Percentiles rank a stretch among this genome's conserved stretches.
Evolutionary conservation across 2,888 invertebrate genomes (phyloP).

Genomic region (Idaea straminata): DNA sequence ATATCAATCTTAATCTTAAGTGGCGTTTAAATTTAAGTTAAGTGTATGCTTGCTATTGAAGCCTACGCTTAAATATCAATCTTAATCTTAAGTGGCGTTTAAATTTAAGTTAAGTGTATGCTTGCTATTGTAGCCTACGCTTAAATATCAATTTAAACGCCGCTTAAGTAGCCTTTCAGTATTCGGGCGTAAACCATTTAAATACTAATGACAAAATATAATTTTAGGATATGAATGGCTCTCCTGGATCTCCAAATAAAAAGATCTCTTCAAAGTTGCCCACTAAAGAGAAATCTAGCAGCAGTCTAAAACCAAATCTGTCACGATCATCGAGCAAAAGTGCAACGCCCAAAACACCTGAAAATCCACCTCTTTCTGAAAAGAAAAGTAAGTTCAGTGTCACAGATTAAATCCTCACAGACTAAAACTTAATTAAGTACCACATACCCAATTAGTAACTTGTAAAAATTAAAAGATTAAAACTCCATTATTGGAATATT

Average conservation of each 20-base stretch:
- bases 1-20: too few relatives aligned
- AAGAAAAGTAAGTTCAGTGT: constrained; percentile 85
- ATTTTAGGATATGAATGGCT: constrained; percentile 83
- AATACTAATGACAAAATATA: neutral
- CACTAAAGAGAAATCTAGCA: constrained; percentile 71
- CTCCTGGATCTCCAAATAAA: constrained; percentile 86
- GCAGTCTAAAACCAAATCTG: constrained; percentile 72
- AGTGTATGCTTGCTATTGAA: too few relatives aligned
- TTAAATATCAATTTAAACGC: too few relatives aligned
- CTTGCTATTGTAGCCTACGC: too few relatives aligned
- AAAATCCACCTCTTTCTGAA: constrained; percentile 75
- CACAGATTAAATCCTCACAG: too few relatives aligned
- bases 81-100: too few relatives aligned
- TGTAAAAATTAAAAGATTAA: neutral
- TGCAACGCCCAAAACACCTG: constrained; percentile 85
- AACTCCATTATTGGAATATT: too few relatives aligned
- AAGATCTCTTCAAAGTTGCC: constrained; percentile 82
- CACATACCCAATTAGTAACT: neutral
- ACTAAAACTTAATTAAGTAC: neutral
- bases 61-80: too few relatives aligned
- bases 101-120: too few relatives aligned
- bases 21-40: too few relatives aligned
- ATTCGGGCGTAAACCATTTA: too few relatives aligned
- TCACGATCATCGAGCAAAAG: constrained; percentile 82
- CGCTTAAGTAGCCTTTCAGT: too few relatives aligned